Conservation (phyloP, 2,797 vertebrate genomes). For the Phalanger gymnotis region DNA sequence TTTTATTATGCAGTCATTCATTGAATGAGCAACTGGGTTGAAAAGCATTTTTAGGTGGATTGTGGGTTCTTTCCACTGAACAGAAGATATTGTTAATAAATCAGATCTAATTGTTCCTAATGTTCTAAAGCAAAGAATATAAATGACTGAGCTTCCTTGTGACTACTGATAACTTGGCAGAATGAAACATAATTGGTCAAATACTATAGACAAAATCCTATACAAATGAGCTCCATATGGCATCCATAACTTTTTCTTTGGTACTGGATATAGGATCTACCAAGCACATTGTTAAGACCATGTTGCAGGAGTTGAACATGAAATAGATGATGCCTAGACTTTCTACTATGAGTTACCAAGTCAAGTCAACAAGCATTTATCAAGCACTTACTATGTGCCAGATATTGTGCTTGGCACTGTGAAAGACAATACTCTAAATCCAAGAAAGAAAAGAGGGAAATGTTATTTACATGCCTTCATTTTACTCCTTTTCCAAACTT, state of each 20-base stretch:
- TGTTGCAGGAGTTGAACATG: neutral
- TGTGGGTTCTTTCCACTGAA: neutral
- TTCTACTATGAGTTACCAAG: neutral
- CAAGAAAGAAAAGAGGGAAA: constrained; percentile 4
- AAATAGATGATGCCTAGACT: neutral
- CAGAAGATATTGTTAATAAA: neutral
- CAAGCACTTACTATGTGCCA: neutral
- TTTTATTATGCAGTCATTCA: neutral
- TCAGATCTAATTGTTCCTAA: neutral
- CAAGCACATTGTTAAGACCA: constrained; percentile 5
- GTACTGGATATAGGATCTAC: constrained; percentile 14
- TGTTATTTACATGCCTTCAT: neutral
- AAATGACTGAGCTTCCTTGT: neutral
- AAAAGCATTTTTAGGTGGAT: neutral
- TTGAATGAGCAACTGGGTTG: constrained; percentile 20
- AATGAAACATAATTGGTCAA: constrained; percentile 8
- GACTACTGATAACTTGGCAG: neutral
- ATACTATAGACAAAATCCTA: neutral
- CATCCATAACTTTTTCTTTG: neutral
- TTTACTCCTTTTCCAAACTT: neutral
- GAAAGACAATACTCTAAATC: neutral
- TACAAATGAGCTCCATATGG: constrained; percentile 5
- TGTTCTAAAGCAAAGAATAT: constrained; percentile 20
- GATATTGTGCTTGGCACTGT: constrained; percentile 3
- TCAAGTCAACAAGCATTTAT: neutral